Base-by-base conservation (phyloP, 2,888 invertebrate species). In the Clitarchus hookeri region DNA sequence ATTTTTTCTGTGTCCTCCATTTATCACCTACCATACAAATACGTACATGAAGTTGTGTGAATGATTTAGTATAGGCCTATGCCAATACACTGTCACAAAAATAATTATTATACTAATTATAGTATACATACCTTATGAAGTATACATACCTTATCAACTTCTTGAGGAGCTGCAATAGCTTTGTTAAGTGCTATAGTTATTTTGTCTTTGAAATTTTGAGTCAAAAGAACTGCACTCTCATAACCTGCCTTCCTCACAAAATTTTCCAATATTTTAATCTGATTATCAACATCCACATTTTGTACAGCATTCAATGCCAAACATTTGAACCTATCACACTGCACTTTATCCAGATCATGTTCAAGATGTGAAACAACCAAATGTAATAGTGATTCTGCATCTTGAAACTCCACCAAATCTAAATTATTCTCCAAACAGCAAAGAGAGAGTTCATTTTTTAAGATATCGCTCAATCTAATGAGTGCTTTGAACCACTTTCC, bases 401-500 rank as follows among this genome's bases (percentile, higher is more conserved):
- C 84, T 65, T 88, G 85, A 83, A 13, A 84, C 27, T 87, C 85
- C 19, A 87, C 54, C 53, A 88, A 84, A 77, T 83, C 27, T 19
- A 87, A 44, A 87, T 84, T 83, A 25, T 86, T 84, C 44, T 85
- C 84, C 23, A 88, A 36, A 23, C 85, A 85, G 13, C 85, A 78
- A 26, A 85, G 4, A 87, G 80, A 86, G 12, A 19, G 77, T 48
- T 87, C 84, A 83, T 87, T 48, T 44, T 36, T 27, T 6, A 88
- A 78, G 9, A 77, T 25, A 44, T 79, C 77, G 77, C 84, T 82
- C 26, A 80, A n/a, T 16, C 85, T 83, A 0, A 87, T 25, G 9
- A 88, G 82, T n/a, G 87, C 87, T 84, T 85, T 85, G 44, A 88
- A 85, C 88, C 88, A 88, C 44, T 88, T 88, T 9, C n/a, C 84